A percentile compares a stretch with the other conserved stretches of the same genome.
Conservation (phyloP, 1,140 invertebrate species). For the Drosophila pectinifera region DNA sequence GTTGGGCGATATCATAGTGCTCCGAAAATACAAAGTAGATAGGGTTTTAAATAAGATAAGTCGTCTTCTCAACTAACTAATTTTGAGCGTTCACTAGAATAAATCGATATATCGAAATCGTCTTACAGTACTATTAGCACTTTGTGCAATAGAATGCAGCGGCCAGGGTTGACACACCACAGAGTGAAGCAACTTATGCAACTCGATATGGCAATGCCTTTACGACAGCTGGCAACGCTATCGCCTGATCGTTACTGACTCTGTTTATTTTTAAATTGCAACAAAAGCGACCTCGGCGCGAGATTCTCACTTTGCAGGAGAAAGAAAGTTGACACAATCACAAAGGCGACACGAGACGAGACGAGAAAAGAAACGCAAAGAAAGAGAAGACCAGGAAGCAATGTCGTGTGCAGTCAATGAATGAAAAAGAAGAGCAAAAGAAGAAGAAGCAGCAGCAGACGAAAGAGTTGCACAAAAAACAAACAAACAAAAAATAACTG, state of each 20-base stretch:
- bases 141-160: constrained; percentile 13
- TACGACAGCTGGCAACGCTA: constrained; percentile 47
- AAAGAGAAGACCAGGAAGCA: constrained; percentile 68
- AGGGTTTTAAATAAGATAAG: too few species aligned
- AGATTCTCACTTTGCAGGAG: constrained; percentile 37
- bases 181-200: constrained; percentile 13
- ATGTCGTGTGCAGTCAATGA: constrained; percentile 65
- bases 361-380: constrained; percentile 17
- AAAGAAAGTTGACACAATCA: constrained; percentile 70
- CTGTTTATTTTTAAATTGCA: constrained; percentile 38
- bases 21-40: too few species aligned
- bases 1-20: neutral
- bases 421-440: constrained; percentile 57
- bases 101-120: neutral
- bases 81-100: too few species aligned
- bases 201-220: constrained; percentile 20
- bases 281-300: constrained; percentile 31
- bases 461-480: constrained; percentile 33
- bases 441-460: constrained; percentile 6
- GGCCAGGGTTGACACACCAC: constrained; percentile 31
- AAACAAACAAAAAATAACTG: neutral
- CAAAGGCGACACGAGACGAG: constrained; percentile 34
- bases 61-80: too few species aligned
- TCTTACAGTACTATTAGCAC: constrained; percentile 1
- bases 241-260: constrained; percentile 7